Evolutionary conservation across 2,797 vertebrate genomes (phyloP).

Genomic region (Muraenolepis orangiensis): DNA sequence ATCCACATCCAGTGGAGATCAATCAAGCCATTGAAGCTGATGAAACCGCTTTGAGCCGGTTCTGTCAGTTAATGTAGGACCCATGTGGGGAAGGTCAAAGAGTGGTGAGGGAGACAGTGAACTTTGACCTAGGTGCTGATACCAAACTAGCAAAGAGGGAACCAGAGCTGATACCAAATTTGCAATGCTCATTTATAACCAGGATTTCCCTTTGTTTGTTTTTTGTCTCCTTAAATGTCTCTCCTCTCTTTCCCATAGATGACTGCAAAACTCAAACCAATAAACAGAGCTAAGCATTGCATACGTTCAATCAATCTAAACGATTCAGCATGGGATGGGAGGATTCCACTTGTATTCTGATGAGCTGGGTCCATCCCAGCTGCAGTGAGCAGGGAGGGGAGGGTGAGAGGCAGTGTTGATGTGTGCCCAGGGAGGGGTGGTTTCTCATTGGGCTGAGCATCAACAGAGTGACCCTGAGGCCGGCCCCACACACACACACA

Average conservation of each 20-base stretch:
- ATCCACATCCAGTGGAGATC: conserved; percentile 29
- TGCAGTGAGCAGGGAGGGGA: conserved; percentile 8
- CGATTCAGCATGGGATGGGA: conserved; percentile 45
- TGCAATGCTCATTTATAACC: too few relatives aligned
- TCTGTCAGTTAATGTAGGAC: neutral
- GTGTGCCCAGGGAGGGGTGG: conserved; percentile 7
- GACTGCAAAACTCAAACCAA: conserved; percentile 32
- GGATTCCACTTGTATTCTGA: conserved; percentile 48
- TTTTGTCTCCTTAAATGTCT: too few relatives aligned
- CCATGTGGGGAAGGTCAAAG: neutral
- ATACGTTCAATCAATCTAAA: conserved; percentile 51
- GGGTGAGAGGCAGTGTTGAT: conserved; percentile 15
- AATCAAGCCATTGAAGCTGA: conserved; percentile 9
- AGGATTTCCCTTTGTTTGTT: too few relatives aligned
- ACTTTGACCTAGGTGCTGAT: neutral
- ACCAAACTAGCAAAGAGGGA: neutral
- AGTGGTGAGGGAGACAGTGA: neutral
- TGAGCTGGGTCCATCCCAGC: conserved; percentile 47
- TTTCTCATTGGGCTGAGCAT: conserved; percentile 36
- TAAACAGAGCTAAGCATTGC: conserved; percentile 48
- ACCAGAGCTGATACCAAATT: too few relatives aligned
- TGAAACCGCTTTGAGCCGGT: neutral
- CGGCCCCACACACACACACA: conserved; percentile 14
- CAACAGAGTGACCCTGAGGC: conserved; percentile 32
- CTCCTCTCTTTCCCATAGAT: too few relatives aligned